These are phyloP conservation scores for Elephas maximus DNA, from an alignment of 2,113 vertebrate genomes.

Conservation along the genomic window DNA sequence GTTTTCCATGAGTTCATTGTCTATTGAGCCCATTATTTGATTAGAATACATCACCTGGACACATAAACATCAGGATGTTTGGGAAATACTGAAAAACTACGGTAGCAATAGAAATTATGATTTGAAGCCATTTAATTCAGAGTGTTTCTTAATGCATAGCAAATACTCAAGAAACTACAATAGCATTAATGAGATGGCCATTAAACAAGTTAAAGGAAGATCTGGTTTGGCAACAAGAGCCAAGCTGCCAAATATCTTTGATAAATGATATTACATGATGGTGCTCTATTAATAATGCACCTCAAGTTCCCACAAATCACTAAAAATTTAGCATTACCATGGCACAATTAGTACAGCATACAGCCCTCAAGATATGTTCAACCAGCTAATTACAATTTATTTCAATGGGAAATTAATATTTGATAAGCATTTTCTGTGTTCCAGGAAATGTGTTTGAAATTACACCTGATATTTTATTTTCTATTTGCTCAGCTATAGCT, in stretches of 20 bases:
- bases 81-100: constrained; percentile 29
- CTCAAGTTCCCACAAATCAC: neutral
- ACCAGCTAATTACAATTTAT: neutral
- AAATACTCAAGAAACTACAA: neutral
- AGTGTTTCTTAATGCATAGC: neutral
- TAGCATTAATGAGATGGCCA: neutral
- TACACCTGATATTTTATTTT: constrained; percentile 21
- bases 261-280: neutral
- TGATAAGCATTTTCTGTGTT: constrained; percentile 25
- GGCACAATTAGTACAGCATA: neutral
- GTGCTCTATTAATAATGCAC: neutral
- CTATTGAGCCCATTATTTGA: neutral
- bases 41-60: neutral
- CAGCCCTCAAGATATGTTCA: neutral
- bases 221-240: neutral
- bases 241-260: neutral
- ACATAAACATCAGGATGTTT: neutral
- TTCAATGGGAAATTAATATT: neutral
- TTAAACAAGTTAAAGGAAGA: constrained; percentile 13
- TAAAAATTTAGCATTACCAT: constrained; percentile 30
- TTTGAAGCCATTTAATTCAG: constrained; percentile 23
- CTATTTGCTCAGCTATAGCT: constrained; percentile 28
- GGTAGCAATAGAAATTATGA: constrained; percentile 19
- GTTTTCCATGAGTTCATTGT: constrained; percentile 12
- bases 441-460: neutral